phyloP scores from a whole-genome alignment of 2,888 invertebrate species.

The Cryptocephalus moraei region DNA sequence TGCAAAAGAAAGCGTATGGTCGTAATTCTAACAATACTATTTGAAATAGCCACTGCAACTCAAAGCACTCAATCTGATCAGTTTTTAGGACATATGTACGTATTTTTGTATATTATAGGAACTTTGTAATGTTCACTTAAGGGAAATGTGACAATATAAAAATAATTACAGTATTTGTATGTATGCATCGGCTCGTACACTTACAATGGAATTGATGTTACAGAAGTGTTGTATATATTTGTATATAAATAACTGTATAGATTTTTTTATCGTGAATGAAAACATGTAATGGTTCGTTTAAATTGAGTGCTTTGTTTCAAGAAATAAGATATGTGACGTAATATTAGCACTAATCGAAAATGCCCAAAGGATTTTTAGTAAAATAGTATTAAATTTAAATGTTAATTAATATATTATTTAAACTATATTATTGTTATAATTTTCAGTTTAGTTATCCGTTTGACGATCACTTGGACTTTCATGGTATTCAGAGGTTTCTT shows the following conservation, averaged over 20 bases:
- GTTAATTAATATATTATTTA: constrained; percentile 24
- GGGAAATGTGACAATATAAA: too few species aligned
- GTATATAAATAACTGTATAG: too few species aligned
- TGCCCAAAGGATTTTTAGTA: constrained; percentile 39
- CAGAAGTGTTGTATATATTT: neutral
- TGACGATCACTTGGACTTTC: constrained; percentile 22
- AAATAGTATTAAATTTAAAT: constrained; percentile 39
- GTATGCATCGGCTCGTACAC: constrained; percentile 7
- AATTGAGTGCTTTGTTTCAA: constrained; percentile 6
- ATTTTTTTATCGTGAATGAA: too few species aligned
- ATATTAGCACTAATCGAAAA: constrained; percentile 21
- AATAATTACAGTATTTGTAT: constrained; percentile 3
- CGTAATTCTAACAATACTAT: neutral
- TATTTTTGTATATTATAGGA: too few species aligned
- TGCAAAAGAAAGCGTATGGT: constrained; percentile 10
- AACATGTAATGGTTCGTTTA: neutral
- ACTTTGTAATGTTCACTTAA: too few species aligned
- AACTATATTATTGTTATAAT: constrained; percentile 36
- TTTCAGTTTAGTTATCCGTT: constrained; percentile 24
- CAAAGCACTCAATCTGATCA: too few species aligned
- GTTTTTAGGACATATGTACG: too few species aligned
- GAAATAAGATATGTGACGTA: constrained; percentile 23
- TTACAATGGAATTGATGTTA: constrained; percentile 10
- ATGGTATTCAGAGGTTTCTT: constrained; percentile 36
- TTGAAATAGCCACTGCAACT: too few species aligned